phyloP scores from a whole-genome alignment of 2,888 invertebrate species.

The Phaedon cochleariae region DNA sequence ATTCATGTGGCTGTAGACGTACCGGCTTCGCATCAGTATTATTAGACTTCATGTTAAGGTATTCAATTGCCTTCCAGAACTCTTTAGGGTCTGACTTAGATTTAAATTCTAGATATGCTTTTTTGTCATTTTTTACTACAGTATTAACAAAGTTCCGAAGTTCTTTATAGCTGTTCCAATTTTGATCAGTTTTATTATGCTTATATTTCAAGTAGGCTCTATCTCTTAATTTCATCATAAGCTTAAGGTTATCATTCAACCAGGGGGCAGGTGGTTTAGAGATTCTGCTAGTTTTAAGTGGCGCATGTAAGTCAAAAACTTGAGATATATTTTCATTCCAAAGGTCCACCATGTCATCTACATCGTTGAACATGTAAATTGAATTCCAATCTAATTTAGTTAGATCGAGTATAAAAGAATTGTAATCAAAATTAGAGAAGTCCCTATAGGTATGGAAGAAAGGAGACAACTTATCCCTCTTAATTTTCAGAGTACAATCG shows the following conservation, averaged over 20 bases:
- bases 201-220: constrained; percentile 1
- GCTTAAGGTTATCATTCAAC: not conserved
- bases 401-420: not conserved
- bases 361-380: not conserved
- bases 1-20: too few relatives aligned
- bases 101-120: not conserved
- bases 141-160: not conserved
- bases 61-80: constrained; percentile 3
- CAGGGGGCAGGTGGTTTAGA: too few relatives aligned
- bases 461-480: not conserved
- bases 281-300: too few relatives aligned
- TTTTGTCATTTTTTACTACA: not conserved
- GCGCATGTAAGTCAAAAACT: not conserved
- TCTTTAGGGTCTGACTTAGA: not conserved
- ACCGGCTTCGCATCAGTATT: too few relatives aligned
- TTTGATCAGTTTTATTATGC: not conserved
- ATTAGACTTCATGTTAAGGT: constrained; percentile 3
- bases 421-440: constrained; percentile 10
- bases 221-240: constrained; percentile 3
- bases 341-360: constrained; percentile 4
- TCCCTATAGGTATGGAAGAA: constrained; percentile 4
- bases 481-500: too few relatives aligned
- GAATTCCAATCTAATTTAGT: not conserved
- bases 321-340: not conserved
- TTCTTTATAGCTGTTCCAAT: constrained; percentile 3